A percentile compares a stretch with the other conserved stretches of the same genome.
Evolutionary conservation across 2,888 invertebrate genomes (phyloP).

Genomic region (Apotomis turbidana): DNA sequence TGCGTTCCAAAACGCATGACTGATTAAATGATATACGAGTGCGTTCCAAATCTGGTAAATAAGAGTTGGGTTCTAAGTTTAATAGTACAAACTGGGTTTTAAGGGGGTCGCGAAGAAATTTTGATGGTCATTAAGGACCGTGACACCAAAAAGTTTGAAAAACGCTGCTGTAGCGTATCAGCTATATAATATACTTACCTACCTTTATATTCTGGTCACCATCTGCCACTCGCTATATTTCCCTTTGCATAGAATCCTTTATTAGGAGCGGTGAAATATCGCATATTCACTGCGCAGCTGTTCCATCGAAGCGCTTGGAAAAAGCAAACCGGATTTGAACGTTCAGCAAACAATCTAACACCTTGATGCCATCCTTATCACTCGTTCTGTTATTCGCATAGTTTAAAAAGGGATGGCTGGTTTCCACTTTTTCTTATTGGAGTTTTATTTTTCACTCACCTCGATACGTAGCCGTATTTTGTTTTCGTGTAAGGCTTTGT

Average conservation of each 20-base stretch:
- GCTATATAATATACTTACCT: neutral
- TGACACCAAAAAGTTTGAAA: no score
- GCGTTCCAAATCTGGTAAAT: no score
- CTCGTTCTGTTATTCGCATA: neutral
- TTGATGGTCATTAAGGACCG: no score
- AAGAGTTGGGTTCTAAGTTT: no score
- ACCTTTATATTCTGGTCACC: conserved; percentile 41
- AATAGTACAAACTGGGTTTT: no score
- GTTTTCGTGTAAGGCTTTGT: conserved; percentile 11
- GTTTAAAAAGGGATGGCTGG: conserved; percentile 17
- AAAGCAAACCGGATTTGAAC: conserved; percentile 47
- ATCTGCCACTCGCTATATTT: conserved; percentile 53
- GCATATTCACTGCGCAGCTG: conserved; percentile 67
- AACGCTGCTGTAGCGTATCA: neutral
- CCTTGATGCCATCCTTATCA: conserved; percentile 20
- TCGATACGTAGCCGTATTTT: conserved; percentile 18
- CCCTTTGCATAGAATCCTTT: conserved; percentile 57
- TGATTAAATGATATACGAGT: no score
- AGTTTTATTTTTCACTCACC: conserved; percentile 21
- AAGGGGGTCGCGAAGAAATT: no score
- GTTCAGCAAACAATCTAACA: conserved; percentile 25
- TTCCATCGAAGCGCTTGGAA: conserved; percentile 46
- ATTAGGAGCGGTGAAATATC: conserved; percentile 68
- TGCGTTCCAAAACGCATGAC: no score
- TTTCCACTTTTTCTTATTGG: neutral